Evolutionary conservation across 2,888 invertebrate species (phyloP).

Genomic region (Mythimna impura): DNA sequence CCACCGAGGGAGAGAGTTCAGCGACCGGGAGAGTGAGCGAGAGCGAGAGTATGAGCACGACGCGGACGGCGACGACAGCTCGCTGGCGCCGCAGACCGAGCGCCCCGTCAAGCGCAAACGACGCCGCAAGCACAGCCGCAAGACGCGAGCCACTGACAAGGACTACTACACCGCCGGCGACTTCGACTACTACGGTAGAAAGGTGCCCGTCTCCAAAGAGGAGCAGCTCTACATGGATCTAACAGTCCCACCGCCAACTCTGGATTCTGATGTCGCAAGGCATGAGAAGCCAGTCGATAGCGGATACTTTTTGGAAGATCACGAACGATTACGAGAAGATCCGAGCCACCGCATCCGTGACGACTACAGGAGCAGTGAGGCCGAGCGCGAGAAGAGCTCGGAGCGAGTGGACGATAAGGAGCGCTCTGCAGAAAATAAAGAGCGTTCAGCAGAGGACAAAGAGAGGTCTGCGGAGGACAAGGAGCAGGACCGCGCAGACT

Average conservation of each 20-base stretch:
- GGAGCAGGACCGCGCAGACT: conserved; percentile 66
- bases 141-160: conserved; percentile 71
- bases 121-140: conserved; percentile 78
- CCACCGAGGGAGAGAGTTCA: conserved; percentile 46
- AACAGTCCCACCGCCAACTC: conserved; percentile 81
- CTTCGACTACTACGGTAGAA: conserved; percentile 84
- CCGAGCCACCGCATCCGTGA: conserved; percentile 71
- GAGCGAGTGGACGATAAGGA: conserved; percentile 65
- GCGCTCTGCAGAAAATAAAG: conserved; percentile 58
- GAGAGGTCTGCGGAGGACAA: conserved; percentile 66
- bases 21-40: conserved; percentile 57
- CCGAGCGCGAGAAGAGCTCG: conserved; percentile 2
- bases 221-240: conserved; percentile 78
- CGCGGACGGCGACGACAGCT: conserved; percentile 77
- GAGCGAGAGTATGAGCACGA: conserved; percentile 66
- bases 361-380: conserved; percentile 26
- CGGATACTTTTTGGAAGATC: conserved; percentile 78
- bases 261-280: conserved; percentile 79
- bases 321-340: conserved; percentile 80
- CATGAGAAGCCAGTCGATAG: conserved; percentile 72
- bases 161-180: conserved; percentile 75
- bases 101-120: conserved; percentile 75
- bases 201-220: conserved; percentile 80
- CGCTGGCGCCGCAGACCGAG: conserved; percentile 73
- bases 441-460: conserved; percentile 64